Evolutionary conservation across 2,888 invertebrate genomes (phyloP), one percentile per base, ranked within the genome.

Genomic region (Trichopoda pennipes): DNA sequence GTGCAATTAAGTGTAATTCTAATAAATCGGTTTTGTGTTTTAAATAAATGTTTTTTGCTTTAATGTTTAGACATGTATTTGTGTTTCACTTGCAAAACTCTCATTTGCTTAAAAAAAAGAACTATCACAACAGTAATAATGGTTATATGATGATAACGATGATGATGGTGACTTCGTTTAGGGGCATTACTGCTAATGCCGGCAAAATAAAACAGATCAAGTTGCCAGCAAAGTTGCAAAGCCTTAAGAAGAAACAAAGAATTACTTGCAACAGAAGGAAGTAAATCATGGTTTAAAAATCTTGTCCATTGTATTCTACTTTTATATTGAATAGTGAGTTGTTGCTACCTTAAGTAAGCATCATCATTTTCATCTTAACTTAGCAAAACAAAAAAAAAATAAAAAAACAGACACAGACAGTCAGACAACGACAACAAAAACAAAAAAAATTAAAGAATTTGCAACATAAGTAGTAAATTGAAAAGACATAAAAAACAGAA

Each of bases 191-290:
- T 44, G 53, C 44, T 58, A 55, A 55, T 47, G 69, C 19, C 70
- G 61, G 70, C 35, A 68, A 75, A 69, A 44, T 66, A 64, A 75
- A 75, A 74, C 61, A 69, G 38, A 66, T 72, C 66, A 77, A 14
- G 63, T 72, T 76, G 44, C 58, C 56, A 35, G 53, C 47, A 51
- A 70, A 23, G 42, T n/a, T 51, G 23, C 21, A 49, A 32, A 19
- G 47, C 28, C 17, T 35, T 16, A 35, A 49, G 42, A 17, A 44
- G 60, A 23, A 44, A 49, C 8, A 49, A 49, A 51, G 44, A 58
- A 35, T 9, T 32, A 32, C 60, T 51, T 56, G 8, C 56, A 53
- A 69, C 53, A 69, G 47, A 79, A 73, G 55, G 69, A 44, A 73
- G 51, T 44, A 70, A 69, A 56, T 51, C 44, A 73, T 63, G 68